A percentile compares a stretch with the other conserved stretches of the same genome.
These are phyloP conservation scores for Melanotaenia trifasciata DNA, from an alignment of 2,797 vertebrate genomes.

Conservation along the genomic window DNA sequence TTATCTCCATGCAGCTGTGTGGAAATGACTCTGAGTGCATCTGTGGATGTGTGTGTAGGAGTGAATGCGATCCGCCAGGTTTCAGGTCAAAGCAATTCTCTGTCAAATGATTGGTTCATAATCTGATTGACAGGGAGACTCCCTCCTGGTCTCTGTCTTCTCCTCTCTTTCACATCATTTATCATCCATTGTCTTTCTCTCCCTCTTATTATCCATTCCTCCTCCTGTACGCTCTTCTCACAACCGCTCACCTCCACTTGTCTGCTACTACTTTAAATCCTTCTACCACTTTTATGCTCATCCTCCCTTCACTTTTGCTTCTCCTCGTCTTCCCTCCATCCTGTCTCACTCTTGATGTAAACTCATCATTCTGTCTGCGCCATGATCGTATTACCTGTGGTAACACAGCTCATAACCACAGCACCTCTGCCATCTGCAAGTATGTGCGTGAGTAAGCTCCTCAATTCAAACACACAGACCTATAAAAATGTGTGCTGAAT, in stretches of 20 bases:
- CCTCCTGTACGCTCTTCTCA: constrained; percentile 19
- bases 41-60: constrained; percentile 32
- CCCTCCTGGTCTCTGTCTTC: constrained; percentile 52
- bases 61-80: constrained; percentile 67
- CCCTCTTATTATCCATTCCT: constrained; percentile 27
- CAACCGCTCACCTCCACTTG: constrained; percentile 30
- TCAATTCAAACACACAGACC: constrained; percentile 6
- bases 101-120: constrained; percentile 79
- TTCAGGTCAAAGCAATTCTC: constrained; percentile 79
- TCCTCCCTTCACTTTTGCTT: constrained; percentile 23
- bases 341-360: constrained; percentile 57
- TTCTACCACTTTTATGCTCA: constrained; percentile 31
- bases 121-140: constrained; percentile 81
- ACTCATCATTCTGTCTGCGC: constrained; percentile 70
- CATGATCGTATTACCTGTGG: constrained; percentile 70
- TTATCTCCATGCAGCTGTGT: constrained; percentile 78
- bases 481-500: constrained; percentile 13
- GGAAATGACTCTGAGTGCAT: constrained; percentile 74
- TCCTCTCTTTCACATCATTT: constrained; percentile 44
- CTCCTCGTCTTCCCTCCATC: constrained; percentile 26
- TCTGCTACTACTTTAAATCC: constrained; percentile 2
- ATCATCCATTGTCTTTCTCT: constrained; percentile 56
- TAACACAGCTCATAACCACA: constrained; percentile 58
- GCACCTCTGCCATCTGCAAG: constrained; percentile 50
- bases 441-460: background rate